Evolutionary conservation across 30 jellyfish, hydroid and myxozoan genomes (phyloP).

Genomic region (Hydractinia echinata): DNA sequence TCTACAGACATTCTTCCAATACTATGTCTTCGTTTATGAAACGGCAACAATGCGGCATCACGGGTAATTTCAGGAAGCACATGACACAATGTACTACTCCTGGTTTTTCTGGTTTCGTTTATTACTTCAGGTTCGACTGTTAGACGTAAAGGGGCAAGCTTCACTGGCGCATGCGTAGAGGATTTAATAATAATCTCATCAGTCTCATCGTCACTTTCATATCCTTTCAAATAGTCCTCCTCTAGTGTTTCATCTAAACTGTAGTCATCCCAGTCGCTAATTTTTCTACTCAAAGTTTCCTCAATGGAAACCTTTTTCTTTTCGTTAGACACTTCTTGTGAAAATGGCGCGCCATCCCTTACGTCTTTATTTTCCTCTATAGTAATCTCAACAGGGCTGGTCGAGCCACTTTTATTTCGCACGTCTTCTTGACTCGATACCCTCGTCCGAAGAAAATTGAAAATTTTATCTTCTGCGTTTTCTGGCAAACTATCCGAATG

Average conservation of each 20-base stretch:
- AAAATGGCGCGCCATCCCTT: not conserved
- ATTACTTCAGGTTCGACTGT: not conserved
- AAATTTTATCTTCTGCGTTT: slow-evolving; percentile 29
- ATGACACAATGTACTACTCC: not conserved
- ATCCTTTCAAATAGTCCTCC: slow-evolving; percentile 9
- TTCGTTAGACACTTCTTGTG: not conserved
- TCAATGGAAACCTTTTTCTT: not conserved
- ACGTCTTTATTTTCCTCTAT: not conserved
- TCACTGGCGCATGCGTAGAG: not conserved
- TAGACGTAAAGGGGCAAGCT: too few relatives aligned
- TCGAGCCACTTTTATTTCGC: not conserved
- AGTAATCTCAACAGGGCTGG: not conserved
- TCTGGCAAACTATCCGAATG: slow-evolving; percentile 11
- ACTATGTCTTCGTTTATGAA: not conserved
- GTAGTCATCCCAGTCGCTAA: slow-evolving; percentile 5
- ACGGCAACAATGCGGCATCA: not conserved
- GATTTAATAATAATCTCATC: not conserved
- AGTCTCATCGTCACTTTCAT: slow-evolving; percentile 1
- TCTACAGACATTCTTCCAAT: not conserved
- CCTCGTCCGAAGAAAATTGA: slow-evolving; percentile 22
- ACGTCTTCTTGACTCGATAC: slow-evolving; percentile 11
- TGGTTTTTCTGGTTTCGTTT: not conserved
- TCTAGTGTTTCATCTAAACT: slow-evolving; percentile 12
- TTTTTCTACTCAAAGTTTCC: not conserved
- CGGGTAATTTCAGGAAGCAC: not conserved